Evolutionary conservation across 1,140 invertebrate genomes (phyloP).

Genomic region (Sesamia nonagrioides): DNA sequence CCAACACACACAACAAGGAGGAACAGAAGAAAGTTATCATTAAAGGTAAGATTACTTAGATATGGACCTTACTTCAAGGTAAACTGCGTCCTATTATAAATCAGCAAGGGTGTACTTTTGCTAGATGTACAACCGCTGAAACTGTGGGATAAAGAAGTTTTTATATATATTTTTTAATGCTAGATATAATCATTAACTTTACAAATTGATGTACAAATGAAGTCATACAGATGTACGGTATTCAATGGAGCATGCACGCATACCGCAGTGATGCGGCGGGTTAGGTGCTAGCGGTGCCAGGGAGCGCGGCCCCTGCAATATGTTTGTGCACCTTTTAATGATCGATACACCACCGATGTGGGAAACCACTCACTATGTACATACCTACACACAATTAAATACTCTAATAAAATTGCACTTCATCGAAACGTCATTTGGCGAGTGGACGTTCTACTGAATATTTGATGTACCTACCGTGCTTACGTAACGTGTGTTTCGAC

Average conservation of each 20-base stretch:
- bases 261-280: slow-evolving; percentile 15
- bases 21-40: slow-evolving; percentile 82
- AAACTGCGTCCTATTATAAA: too few species aligned
- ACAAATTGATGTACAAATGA: slow-evolving; percentile 29
- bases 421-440: too few species aligned
- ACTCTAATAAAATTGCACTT: too few species aligned
- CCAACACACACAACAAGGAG: slow-evolving; percentile 73
- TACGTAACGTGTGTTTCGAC: too few species aligned
- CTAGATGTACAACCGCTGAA: too few species aligned
- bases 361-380: slow-evolving; percentile 31
- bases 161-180: too few species aligned
- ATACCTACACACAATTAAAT: too few species aligned
- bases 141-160: too few species aligned
- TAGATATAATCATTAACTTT: background rate
- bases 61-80: too few species aligned
- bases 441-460: too few species aligned
- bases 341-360: slow-evolving; percentile 65
- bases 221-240: background rate
- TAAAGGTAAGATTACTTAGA: slow-evolving; percentile 65
- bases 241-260: slow-evolving; percentile 37
- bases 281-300: slow-evolving; percentile 43
- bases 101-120: too few species aligned
- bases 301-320: slow-evolving; percentile 60
- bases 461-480: too few species aligned
- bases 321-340: slow-evolving; percentile 76